Conservation (phyloP, 2,888 invertebrate genomes). For the Nemotelus nigrinus region DNA sequence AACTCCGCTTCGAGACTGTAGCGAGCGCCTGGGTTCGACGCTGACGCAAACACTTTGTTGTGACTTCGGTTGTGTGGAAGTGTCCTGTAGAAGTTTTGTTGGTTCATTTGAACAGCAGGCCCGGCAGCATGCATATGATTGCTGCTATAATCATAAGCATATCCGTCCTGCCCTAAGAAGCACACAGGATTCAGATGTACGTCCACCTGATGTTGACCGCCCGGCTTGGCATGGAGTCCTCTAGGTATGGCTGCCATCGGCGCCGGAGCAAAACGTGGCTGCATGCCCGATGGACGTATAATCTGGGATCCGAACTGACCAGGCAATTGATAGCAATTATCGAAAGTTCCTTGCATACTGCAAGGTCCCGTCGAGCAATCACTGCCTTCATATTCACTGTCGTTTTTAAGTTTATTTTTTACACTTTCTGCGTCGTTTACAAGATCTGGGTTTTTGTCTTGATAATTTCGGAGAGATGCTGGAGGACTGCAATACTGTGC, state of each 20-base stretch:
- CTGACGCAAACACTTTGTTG: constrained; percentile 65
- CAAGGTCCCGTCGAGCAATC: constrained; percentile 60
- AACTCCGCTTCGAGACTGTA: constrained; percentile 75
- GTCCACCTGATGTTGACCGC: constrained; percentile 73
- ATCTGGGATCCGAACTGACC: constrained; percentile 69
- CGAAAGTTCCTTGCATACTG: constrained; percentile 57
- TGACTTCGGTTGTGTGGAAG: constrained; percentile 77
- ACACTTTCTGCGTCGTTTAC: constrained; percentile 80
- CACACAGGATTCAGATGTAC: constrained; percentile 80
- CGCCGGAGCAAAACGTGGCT: constrained; percentile 58
- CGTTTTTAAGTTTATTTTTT: constrained; percentile 64
- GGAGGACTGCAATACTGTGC: constrained; percentile 69
- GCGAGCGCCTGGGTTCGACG: constrained; percentile 68
- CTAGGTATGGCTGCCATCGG: constrained; percentile 67
- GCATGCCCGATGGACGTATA: constrained; percentile 62
- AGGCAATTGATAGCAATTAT: constrained; percentile 64
- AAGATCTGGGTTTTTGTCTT: constrained; percentile 81
- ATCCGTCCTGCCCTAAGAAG: constrained; percentile 81
- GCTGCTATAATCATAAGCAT: constrained; percentile 67
- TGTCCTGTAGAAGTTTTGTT: constrained; percentile 75
- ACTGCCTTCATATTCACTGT: constrained; percentile 62
- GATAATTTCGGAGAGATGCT: constrained; percentile 66
- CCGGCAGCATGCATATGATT: constrained; percentile 59
- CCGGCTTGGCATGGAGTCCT: constrained; percentile 66
- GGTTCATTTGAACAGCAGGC: constrained; percentile 53